Conservation (phyloP, 2,113 vertebrate species). For the Gyps fulvus region DNA sequence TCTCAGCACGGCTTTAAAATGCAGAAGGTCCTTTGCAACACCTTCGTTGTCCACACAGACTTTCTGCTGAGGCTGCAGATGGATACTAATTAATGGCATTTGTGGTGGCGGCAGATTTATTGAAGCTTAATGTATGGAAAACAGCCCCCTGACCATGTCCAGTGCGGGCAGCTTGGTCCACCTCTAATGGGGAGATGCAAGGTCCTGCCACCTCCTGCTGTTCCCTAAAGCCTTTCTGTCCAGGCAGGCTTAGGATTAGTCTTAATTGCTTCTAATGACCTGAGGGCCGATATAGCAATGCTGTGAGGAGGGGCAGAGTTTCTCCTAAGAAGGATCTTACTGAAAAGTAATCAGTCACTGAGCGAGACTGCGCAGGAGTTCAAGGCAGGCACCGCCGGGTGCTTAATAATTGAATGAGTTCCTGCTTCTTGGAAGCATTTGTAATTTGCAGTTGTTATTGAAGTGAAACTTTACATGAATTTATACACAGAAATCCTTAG, state of each 20-base stretch:
- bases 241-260: not conserved
- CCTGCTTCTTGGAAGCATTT: not conserved
- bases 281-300: not conserved
- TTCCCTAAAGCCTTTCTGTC: not conserved
- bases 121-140: not conserved
- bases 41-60: fast-evolving
- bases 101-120: not conserved
- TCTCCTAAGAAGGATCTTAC: not conserved
- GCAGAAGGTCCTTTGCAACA: not conserved
- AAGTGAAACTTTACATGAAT: not conserved
- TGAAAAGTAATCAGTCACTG: not conserved
- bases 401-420: not conserved
- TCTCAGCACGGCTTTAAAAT: not conserved
- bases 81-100: not conserved
- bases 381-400: not conserved
- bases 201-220: not conserved
- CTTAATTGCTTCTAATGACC: not conserved
- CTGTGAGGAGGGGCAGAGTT: not conserved
- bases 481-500: not conserved
- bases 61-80: not conserved
- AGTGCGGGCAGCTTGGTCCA: not conserved
- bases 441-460: not conserved
- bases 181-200: not conserved
- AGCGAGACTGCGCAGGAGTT: not conserved
- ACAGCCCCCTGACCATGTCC: not conserved